Evolutionary conservation across 2,797 vertebrate genomes (phyloP).

Genomic region (Gymnodraco acuticeps): DNA sequence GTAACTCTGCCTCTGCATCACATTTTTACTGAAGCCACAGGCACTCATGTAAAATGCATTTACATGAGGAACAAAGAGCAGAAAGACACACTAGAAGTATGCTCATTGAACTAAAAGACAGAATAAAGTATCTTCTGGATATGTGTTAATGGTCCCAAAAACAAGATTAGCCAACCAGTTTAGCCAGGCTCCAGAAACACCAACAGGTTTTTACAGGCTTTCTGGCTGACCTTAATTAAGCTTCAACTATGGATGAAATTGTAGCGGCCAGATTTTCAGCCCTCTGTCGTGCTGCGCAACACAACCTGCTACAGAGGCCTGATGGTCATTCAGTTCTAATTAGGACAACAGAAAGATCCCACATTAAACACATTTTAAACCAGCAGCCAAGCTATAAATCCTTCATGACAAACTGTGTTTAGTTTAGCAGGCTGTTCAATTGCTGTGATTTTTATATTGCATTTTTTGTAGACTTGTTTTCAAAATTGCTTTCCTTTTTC

Average conservation of each 20-base stretch:
- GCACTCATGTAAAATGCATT: constrained; percentile 61
- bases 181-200: constrained; percentile 38
- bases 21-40: constrained; percentile 57
- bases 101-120: constrained; percentile 12
- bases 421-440: constrained; percentile 42
- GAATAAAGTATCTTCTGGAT: constrained; percentile 29
- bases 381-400: constrained; percentile 32
- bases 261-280: constrained; percentile 48
- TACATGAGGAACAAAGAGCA: constrained; percentile 44
- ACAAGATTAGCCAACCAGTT: constrained; percentile 38
- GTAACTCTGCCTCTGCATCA: constrained; percentile 52
- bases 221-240: constrained; percentile 59
- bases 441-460: constrained; percentile 6
- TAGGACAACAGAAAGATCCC: constrained; percentile 46
- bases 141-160: constrained; percentile 37
- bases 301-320: constrained; percentile 45
- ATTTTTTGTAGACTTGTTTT: neutral
- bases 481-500: constrained; percentile 3
- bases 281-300: constrained; percentile 40
- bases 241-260: constrained; percentile 57
- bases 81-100: constrained; percentile 16
- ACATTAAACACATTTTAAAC: constrained; percentile 32
- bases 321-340: constrained; percentile 48
- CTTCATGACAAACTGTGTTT: constrained; percentile 29
- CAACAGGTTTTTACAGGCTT: constrained; percentile 50